Evolutionary conservation across 1,140 invertebrate genomes (phyloP).

Genomic region (Anoplolepis gracilipes): DNA sequence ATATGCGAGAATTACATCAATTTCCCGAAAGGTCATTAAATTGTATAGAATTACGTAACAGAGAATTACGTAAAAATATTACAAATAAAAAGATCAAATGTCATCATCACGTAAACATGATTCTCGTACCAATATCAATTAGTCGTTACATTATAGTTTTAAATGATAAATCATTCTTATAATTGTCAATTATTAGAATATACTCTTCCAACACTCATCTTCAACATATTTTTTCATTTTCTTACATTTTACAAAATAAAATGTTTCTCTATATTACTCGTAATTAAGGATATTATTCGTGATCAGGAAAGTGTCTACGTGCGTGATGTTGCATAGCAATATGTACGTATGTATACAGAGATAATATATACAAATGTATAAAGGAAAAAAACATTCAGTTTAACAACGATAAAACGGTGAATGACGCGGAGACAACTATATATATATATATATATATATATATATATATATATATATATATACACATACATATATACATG

Average conservation of each 20-base stretch:
- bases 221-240: constrained; percentile 1
- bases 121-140: not conserved
- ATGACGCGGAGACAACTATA: constrained; percentile 50
- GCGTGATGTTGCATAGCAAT: constrained; percentile 67
- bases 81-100: not conserved
- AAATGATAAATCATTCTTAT: constrained; percentile 1
- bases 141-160: not conserved
- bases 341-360: constrained; percentile 46
- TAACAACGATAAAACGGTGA: constrained; percentile 60
- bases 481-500: constrained; percentile 33
- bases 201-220: not conserved
- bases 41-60: not conserved
- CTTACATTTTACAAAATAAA: not conserved
- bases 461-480: not conserved
- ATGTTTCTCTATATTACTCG: constrained; percentile 55
- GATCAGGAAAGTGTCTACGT: constrained; percentile 55
- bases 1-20: not conserved
- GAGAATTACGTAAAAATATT: constrained; percentile 7
- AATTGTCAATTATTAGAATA: not conserved
- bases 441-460: constrained; percentile 26
- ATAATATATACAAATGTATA: constrained; percentile 63
- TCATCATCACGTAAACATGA: not conserved
- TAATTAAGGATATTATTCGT: too few relatives aligned
- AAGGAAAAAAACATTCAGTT: constrained; percentile 65
- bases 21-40: not conserved